Base-by-base conservation (phyloP, 2,888 invertebrate genomes). In the Cerastis rubricosa region DNA sequence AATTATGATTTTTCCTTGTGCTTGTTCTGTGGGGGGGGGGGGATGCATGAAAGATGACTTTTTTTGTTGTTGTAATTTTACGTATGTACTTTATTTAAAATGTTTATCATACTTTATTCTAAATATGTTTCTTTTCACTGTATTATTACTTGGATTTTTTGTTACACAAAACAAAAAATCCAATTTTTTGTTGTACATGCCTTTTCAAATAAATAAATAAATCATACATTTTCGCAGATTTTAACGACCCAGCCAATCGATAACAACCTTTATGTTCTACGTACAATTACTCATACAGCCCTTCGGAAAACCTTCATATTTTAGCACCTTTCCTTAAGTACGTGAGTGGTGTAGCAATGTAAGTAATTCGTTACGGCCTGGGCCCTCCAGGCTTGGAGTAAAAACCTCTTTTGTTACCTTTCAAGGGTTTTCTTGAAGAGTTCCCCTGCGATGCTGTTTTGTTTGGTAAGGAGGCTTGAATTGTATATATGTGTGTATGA, bases 281-380 rank as follows among this genome's bases (percentile, higher is more conserved):
- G 11, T 66, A 66, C 49, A 65, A 51, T 71, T 47, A 61, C 64
- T 68, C 51, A 43, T 35, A 70, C n/a, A n/a, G 54, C 71, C 59
- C 64, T 61, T 74, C 68, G 25, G 57, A 75, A 59, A 45, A 19
- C 71, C 80, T 64, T 76, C 43, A 80, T 84, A 81, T 74, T 80
- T 83, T 76, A 78, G 71, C 64, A 71, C 66, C 72, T 65, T 22
- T 51, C 57, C 65, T 61, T 66, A 64, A 71, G 75, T 67, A 84
- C 84, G 85, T 84, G 85, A 78, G 70, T 40, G 72, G 43, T 25
- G 25, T 85, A 64, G 70, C 25, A 68, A 84, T 45, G 65, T 49
- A 35, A n/a, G 45, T 72, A 66, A 72, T 76, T 69, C 64, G 66
- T 72, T 47, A 68, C 67, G 29, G 49, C 25, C 40, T 8, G 54